phyloP scores from a whole-genome alignment of 2,113 vertebrate genomes.

The Erythrolamprus reginae region DNA sequence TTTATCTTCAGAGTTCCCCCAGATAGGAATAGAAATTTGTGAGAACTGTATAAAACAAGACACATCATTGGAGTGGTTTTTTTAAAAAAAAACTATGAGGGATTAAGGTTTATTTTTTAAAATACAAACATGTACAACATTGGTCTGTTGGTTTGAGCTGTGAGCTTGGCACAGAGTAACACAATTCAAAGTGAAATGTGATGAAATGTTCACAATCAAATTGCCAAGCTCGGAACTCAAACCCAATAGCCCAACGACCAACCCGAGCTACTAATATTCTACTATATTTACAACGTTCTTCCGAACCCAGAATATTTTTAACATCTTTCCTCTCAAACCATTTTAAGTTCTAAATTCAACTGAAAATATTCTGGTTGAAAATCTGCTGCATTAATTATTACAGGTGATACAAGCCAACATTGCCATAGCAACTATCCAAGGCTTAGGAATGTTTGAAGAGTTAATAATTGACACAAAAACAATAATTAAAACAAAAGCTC shows the following conservation, averaged over 20 bases:
- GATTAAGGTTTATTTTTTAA: neutral
- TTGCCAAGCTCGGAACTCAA: too few species aligned
- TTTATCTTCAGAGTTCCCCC: conserved; percentile 80
- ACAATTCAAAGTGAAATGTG: too few species aligned
- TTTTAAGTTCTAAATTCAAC: neutral
- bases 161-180: too few species aligned
- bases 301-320: neutral
- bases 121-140: neutral
- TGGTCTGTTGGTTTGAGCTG: too few species aligned
- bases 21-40: conserved; percentile 71
- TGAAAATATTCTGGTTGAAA: neutral
- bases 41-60: conserved; percentile 66
- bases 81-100: neutral
- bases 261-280: too few species aligned
- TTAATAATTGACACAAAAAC: neutral
- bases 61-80: accelerated
- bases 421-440: neutral
- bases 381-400: neutral
- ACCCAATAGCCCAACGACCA: too few species aligned
- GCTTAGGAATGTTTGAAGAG: neutral
- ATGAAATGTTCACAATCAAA: too few species aligned
- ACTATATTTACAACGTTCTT: neutral
- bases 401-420: neutral
- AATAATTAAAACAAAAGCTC: neutral
- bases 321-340: neutral